Evolutionary conservation across 2,797 vertebrate genomes (phyloP).

Genomic region (Nannoperca australis): DNA sequence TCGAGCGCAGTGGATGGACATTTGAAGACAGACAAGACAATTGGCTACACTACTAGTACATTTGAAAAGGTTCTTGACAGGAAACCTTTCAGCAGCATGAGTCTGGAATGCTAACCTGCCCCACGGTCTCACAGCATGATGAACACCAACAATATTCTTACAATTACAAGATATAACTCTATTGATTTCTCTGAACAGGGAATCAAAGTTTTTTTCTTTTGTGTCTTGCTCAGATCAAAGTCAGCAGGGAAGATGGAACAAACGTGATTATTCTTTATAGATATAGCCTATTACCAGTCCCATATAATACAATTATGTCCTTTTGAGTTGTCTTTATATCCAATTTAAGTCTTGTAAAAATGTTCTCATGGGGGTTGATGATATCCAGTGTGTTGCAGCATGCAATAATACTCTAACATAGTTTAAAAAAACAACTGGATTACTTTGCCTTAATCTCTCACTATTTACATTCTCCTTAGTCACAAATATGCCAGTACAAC

Average conservation of each 20-base stretch:
- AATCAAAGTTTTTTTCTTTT: constrained; percentile 24
- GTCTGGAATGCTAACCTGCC: constrained; percentile 33
- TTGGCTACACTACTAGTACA: neutral
- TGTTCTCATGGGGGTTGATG: constrained; percentile 12
- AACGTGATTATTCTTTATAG: constrained; percentile 11
- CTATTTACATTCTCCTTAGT: constrained; percentile 7
- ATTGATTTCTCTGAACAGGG: constrained; percentile 13
- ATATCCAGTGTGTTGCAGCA: constrained; percentile 3
- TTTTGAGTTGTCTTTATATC: constrained; percentile 12
- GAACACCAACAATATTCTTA: constrained; percentile 25
- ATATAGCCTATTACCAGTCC: constrained; percentile 6
- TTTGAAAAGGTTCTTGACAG: constrained; percentile 6
- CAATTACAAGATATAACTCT: constrained; percentile 40
- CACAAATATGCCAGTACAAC: neutral
- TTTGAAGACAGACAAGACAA: neutral
- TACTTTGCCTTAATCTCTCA: neutral
- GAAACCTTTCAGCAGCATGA: constrained; percentile 25
- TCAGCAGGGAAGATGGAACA: constrained; percentile 8
- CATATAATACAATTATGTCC: constrained; percentile 16
- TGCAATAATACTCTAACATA: neutral
- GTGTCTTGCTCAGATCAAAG: constrained; percentile 18
- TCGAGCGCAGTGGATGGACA: neutral
- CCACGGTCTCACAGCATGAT: constrained; percentile 23
- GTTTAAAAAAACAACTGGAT: constrained; percentile 30
- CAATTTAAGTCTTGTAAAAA: constrained; percentile 10